phyloP scores from a whole-genome alignment of 2,797 vertebrate genomes.

The Stomatorhinus walkeri region DNA sequence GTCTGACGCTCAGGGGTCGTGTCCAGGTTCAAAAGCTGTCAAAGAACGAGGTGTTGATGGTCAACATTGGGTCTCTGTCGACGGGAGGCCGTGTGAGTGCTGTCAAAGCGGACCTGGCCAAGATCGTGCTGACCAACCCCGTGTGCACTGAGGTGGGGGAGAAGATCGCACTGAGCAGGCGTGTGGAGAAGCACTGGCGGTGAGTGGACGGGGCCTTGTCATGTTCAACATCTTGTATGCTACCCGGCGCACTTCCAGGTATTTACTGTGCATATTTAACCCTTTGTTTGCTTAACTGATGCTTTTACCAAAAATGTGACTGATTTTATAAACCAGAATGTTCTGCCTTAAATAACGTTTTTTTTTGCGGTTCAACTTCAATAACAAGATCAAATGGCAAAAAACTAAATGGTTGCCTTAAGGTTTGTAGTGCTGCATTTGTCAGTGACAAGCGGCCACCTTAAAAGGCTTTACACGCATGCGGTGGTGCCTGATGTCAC shows the following conservation, averaged over 20 bases:
- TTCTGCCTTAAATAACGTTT: neutral
- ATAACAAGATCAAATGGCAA: neutral
- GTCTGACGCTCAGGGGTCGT: neutral
- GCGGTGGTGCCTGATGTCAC: neutral
- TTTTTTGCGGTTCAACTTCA: neutral
- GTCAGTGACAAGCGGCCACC: neutral
- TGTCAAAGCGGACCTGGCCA: conserved; percentile 94
- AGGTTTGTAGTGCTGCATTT: neutral
- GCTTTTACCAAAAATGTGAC: neutral
- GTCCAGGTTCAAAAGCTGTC: conserved; percentile 93
- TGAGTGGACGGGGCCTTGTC: conserved; percentile 49
- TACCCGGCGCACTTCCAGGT: neutral
- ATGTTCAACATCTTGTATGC: neutral
- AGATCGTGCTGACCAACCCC: conserved; percentile 97
- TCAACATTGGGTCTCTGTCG: conserved; percentile 94
- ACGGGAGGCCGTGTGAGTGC: conserved; percentile 95
- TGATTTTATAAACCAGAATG: neutral
- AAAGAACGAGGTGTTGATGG: conserved; percentile 98
- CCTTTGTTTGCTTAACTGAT: neutral
- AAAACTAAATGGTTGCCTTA: neutral
- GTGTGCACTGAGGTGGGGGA: conserved; percentile 98
- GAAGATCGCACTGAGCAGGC: conserved; percentile 94
- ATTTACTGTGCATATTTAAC: neutral
- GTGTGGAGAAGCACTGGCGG: conserved; percentile 99
- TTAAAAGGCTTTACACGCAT: neutral